Base-by-base conservation (phyloP, 64 coral and sea anemone species). In the Porites lutea region DNA sequence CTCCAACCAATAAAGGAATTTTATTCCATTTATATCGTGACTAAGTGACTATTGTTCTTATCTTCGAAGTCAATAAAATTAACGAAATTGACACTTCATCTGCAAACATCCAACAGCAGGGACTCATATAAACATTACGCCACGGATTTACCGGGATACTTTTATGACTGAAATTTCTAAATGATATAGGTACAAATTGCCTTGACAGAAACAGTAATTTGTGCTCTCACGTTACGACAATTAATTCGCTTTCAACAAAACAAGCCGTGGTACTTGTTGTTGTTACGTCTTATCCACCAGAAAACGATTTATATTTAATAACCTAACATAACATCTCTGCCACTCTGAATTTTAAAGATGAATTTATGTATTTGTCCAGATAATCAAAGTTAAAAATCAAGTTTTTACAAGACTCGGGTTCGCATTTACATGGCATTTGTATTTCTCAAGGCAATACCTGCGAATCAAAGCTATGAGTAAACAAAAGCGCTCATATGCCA, bases 261-360 rank as follows among this genome's bases (percentile, higher is more conserved):
- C 59, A 59, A 69, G 81, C 44, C 11, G 5, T 19, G 47, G 51
- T 48, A 52, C 81, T 84, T 84, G 81, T 52, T 4, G 10, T 48
- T 8, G 81, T 37, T 51, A 84, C 19, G 43, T 84, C 68, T 2
- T 6, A 21, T 68, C 44, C 81, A 84, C 79, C 79, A 64, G 59
- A 84, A 84, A 52, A 19, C 18, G 23, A 84, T 84, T 52, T 84
- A 84, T 84, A 23, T 84, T 84, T 84, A 84, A 84, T 84, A 61
- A 69, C 62, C 81, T 65, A 65, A 81, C 45, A 81, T 66, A 22
- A 68, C 63, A 68, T 68, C 22, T 68, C 13, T 22, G 63, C 47
- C 6, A 84, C 51, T 68, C 47, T 84, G 62, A 84, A 84, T 49
- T 84, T 84, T 2, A 9, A 47, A 65, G 52, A 84, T 22, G 46